Conservation (phyloP, 2,113 vertebrate species). For the Mormoops blainvillei region DNA sequence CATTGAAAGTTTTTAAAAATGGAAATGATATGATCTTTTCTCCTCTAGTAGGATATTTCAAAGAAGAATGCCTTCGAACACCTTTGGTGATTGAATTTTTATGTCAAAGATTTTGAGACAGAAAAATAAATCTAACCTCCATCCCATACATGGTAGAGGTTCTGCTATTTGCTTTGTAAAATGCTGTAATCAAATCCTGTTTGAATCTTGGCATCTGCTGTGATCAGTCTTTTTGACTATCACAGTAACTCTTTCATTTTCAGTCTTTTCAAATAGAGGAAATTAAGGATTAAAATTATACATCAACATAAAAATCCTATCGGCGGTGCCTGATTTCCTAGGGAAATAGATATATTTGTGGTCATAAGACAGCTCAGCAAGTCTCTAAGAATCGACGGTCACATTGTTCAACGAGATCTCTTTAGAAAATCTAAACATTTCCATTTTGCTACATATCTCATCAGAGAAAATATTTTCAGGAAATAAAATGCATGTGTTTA, state of each 20-base stretch:
- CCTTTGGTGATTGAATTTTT: not conserved
- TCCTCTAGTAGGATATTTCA: not conserved
- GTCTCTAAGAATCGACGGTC: not conserved
- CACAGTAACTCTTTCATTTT: not conserved
- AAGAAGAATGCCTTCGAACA: not conserved
- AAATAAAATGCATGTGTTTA: not conserved
- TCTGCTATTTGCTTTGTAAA: not conserved
- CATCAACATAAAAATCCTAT: not conserved
- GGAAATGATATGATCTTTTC: not conserved
- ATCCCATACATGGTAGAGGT: not conserved
- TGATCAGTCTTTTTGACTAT: not conserved
- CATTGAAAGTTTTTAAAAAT: not conserved
- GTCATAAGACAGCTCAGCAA: not conserved
- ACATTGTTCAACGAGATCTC: not conserved
- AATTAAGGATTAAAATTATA: not conserved
- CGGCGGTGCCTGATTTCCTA: not conserved
- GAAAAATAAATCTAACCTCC: not conserved
- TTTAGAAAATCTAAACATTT: conserved; percentile 6
- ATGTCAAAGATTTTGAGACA: not conserved
- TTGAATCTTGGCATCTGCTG: not conserved
- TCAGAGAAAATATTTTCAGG: conserved; percentile 8
- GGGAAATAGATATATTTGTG: not conserved
- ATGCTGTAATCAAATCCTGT: not conserved
- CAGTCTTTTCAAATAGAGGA: not conserved
- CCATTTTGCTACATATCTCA: not conserved